phyloP scores from a whole-genome alignment of 2,113 vertebrate species.

The Chiloscyllium plagiosum region DNA sequence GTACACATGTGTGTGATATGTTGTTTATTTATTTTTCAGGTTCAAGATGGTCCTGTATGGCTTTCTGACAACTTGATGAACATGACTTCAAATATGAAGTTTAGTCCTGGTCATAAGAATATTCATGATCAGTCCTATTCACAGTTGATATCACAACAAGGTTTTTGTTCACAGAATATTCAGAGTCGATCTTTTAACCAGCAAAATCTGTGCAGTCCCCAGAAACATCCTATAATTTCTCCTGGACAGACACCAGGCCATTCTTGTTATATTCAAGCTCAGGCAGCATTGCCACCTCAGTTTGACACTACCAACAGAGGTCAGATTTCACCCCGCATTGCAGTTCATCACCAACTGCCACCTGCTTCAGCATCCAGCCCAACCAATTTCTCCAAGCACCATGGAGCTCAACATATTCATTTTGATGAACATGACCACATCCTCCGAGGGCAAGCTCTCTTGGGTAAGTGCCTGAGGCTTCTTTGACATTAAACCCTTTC shows the following conservation, averaged over 20 bases:
- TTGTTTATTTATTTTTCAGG: neutral
- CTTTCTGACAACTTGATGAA: slow-evolving; percentile 14
- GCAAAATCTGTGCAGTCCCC: neutral
- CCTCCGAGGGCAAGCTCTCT: neutral
- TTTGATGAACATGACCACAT: neutral
- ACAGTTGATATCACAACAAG: neutral
- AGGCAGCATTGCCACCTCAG: neutral
- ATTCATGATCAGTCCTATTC: neutral
- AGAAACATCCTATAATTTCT: neutral
- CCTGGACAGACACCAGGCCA: neutral
- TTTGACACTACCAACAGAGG: neutral
- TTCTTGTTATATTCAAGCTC: neutral
- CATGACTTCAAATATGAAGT: neutral
- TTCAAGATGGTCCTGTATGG: slow-evolving; percentile 6
- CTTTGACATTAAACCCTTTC: neutral
- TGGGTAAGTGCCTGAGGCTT: neutral
- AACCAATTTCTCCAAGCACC: neutral
- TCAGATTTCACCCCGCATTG: neutral
- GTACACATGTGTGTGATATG: neutral
- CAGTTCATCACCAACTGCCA: neutral
- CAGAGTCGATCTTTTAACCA: neutral
- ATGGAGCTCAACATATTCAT: neutral
- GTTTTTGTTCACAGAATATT: slow-evolving; percentile 5
- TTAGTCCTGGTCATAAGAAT: neutral
- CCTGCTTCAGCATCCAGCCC: neutral